Percentiles rank a stretch among this genome's conserved stretches.
Conservation (phyloP, 2,888 invertebrate species). For the Eupithecia centaureata region DNA sequence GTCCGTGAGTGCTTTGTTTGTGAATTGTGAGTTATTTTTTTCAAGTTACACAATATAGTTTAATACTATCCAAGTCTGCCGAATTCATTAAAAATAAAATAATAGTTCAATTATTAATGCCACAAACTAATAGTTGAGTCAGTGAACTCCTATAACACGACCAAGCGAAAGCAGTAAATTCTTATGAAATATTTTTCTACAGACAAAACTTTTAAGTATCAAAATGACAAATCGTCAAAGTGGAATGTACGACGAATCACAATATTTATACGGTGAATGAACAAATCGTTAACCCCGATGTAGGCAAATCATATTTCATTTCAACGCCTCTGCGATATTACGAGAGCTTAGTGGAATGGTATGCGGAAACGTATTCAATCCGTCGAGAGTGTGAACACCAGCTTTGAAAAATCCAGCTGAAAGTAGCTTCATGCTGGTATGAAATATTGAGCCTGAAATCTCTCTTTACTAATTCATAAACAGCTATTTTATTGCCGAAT, state of each 20-base stretch:
- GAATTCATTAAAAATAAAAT: not conserved
- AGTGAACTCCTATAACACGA: not conserved
- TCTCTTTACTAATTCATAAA: constrained; percentile 44
- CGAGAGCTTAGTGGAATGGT: constrained; percentile 43
- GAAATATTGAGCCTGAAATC: constrained; percentile 65
- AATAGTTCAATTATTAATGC: not conserved
- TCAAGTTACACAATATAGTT: not conserved
- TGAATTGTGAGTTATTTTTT: not conserved
- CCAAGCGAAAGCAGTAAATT: not conserved
- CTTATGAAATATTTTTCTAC: not conserved
- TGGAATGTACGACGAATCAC: constrained; percentile 29
- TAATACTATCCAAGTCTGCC: not conserved
- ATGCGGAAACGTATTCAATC: constrained; percentile 63
- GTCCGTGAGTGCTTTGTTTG: not conserved
- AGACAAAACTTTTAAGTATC: not conserved
- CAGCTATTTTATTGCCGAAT: not conserved
- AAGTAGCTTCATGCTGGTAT: constrained; percentile 59
- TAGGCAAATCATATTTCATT: constrained; percentile 55
- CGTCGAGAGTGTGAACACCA: constrained; percentile 47
- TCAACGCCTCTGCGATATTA: constrained; percentile 47
- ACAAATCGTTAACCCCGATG: constrained; percentile 52
- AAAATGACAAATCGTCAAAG: not conserved
- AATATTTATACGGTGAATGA: constrained; percentile 37
- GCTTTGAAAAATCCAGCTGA: constrained; percentile 53
- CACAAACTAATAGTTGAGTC: not conserved